A percentile compares a stretch with the other conserved stretches of the same genome.
phyloP scores from a whole-genome alignment of 2,888 invertebrate genomes.

The Aricia artaxerxes region DNA sequence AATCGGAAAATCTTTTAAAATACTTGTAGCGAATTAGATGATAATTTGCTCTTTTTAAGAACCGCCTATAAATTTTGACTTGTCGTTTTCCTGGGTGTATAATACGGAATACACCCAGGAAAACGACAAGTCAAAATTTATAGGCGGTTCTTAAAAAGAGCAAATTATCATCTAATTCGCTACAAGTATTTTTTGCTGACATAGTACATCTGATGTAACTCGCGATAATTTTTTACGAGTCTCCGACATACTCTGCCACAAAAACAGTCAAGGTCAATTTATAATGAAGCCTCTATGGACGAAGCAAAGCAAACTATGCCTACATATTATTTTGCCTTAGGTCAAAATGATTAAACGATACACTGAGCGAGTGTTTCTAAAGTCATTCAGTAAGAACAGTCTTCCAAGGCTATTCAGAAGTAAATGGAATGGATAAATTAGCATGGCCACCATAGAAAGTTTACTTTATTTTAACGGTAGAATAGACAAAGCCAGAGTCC shows the following conservation, averaged over 20 bases:
- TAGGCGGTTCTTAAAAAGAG: not conserved
- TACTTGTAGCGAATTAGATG: no score
- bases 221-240: not conserved
- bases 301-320: not conserved
- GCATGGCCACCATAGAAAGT: no score
- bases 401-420: no score
- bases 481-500: no score
- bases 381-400: no score
- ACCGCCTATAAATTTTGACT: no score
- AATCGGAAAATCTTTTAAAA: not conserved
- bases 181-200: not conserved
- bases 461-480: no score
- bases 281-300: not conserved
- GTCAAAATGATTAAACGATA: not conserved
- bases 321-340: not conserved
- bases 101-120: not conserved
- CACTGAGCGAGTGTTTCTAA: not conserved
- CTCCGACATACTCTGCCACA: not conserved
- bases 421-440: no score
- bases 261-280: not conserved
- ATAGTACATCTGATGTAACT: not conserved
- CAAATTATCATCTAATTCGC: not conserved
- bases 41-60: no score
- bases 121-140: not conserved
- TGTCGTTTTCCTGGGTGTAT: no score